Evolutionary conservation across 2,113 vertebrate genomes (phyloP), one percentile per base, ranked within the genome.

Genomic region (Elephantulus edwardii): DNA sequence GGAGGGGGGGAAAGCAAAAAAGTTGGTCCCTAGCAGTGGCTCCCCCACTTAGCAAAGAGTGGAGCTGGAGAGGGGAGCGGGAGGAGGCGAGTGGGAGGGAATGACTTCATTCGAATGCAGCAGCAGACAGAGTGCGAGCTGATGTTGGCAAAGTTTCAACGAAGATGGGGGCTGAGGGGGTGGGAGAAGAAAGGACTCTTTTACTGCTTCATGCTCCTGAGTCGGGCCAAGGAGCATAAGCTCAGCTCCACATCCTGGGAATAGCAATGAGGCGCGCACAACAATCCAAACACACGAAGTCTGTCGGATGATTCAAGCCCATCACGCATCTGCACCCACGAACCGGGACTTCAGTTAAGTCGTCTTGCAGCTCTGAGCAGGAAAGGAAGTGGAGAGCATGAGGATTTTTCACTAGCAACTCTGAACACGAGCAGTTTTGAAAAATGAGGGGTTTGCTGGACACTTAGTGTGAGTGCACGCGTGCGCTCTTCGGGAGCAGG

Each of bases 111-210:
- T 98, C 97, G 96, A 97, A 98, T 98, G 97, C 97, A 94, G 97
- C 97, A 96, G 95, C 97, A 97, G 98, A 98, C 97, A 96, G 97
- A 96, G 96, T 92, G 94, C 93, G 95, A 98, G 97, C 97, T 96
- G 96, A 97, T 97, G 97, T 97, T 98, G 98, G 98, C 98, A 97
- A 97, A 98, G 97, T 98, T 98, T 98, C 97, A 97, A 98, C 96
- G 97, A 98, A 97, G 98, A 97, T 97, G 97, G 97, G 97, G 97
- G 93, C 93, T 91, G 97, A 97, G 97, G 96, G 96, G 97, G 96
- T 95, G 96, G 96, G 96, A 98, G 97, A 98, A 98, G 97, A 98
- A 98, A 98, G 97, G 97, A 92, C 96, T 96, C 97, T 97, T 98
- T 97, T 97, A 97, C 97, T 97, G 96, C 96, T 98, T 97, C 97